Evolutionary conservation across 2,888 invertebrate genomes (phyloP).

Genomic region (Sarcophaga subvicina): DNA sequence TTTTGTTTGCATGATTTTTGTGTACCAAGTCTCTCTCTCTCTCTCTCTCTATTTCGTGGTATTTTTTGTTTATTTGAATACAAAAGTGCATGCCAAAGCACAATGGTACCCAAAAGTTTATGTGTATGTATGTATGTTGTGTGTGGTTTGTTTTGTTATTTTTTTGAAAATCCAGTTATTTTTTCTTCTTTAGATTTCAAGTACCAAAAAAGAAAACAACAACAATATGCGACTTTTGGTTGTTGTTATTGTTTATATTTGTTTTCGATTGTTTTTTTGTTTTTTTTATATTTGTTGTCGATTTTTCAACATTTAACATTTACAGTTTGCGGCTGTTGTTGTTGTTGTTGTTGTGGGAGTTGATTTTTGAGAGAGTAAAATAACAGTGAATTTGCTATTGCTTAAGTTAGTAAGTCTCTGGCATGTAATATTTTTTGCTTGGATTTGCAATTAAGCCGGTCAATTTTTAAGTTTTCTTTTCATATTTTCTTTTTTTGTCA

Average conservation of each 20-base stretch:
- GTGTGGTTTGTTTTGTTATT: background rate
- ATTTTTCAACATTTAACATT: background rate
- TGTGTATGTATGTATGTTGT: background rate
- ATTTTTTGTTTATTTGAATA: conserved; percentile 3
- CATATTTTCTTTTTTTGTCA: too few species aligned
- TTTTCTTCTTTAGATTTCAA: conserved; percentile 47
- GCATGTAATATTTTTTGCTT: conserved; percentile 50
- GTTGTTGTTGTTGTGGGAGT: too few species aligned
- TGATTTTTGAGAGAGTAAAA: background rate
- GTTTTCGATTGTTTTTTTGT: background rate
- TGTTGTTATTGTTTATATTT: background rate
- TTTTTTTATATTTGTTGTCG: background rate
- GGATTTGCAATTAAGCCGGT: conserved; percentile 59
- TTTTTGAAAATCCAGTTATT: conserved; percentile 53
- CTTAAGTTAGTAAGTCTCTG: background rate
- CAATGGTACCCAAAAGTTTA: background rate
- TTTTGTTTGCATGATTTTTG: conserved; percentile 15
- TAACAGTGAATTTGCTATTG: conserved; percentile 5
- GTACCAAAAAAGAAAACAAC: background rate
- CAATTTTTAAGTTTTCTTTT: conserved; percentile 36
- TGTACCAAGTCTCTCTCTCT: background rate
- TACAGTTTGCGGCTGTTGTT: too few species aligned
- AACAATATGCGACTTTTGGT: conserved; percentile 9
- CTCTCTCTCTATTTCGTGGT: background rate
- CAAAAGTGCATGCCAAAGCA: conserved; percentile 9